Base-by-base conservation (phyloP, 2,797 vertebrate species). In the Pangasius macronema region DNA sequence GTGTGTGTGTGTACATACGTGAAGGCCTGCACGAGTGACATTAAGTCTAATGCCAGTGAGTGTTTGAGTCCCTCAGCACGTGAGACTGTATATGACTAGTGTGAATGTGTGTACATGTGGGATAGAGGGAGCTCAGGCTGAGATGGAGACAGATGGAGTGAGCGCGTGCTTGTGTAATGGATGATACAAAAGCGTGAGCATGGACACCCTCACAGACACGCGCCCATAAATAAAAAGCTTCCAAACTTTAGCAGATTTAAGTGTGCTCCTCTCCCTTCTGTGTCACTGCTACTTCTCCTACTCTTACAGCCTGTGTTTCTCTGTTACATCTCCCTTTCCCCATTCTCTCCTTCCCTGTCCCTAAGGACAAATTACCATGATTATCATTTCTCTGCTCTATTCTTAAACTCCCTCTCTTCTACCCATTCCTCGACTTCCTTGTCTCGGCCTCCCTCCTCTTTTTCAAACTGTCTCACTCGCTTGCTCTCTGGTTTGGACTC, bases 321-420 rank as follows among this genome's bases (percentile, higher is more conserved):
- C 65, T 82, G 39, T 65, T 9, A 2, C 42, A 16, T 59, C 55
- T 80, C 39, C 51, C 22, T 67, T 36, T 46, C 53, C 3, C 46
- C 24, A 67, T 85, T 80, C 46, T 39, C 46, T 39, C 61, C 36
- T 91, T 90, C 86, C 87, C 89, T 85, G 76, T 53, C 59, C 92
- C 92, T 87, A 92, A 93, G 89, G 91, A 94, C 92, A 93, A 95
- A 95, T 93, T 93, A 93, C 92, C 68, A 77, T 91, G 90, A 93
- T 95, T 93, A 93, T 91, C 93, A 88, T 91, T 87, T 92, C 88
- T 90, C 80, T 30, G 6, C 90, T 94, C 91, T 89, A 91, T 91
- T 91, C 90, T 89, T 92, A 91, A 91, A 88, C 85, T 90, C 90
- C 33, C 88, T 89, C 61, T 73, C 85, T 90, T 84, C 77, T 46